Conservation (phyloP, 2,113 vertebrate genomes). For the Phylloscopus whistleri region DNA sequence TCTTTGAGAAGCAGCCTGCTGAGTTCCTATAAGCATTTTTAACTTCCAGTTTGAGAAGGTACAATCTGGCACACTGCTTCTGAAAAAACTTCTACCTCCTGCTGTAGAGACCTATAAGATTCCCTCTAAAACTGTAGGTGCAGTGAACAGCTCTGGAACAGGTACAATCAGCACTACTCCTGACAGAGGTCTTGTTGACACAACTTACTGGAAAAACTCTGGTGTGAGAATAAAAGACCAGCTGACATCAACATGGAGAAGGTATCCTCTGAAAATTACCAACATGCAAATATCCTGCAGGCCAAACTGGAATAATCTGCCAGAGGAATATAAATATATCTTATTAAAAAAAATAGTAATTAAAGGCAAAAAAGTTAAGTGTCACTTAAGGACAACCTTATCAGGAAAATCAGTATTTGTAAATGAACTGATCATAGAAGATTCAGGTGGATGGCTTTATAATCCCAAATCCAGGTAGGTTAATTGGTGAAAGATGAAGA, state of each 20-base stretch:
- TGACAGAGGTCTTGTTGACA: neutral
- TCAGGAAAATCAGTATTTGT: neutral
- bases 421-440: neutral
- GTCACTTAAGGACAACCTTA: neutral
- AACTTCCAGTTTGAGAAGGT: neutral
- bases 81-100: neutral
- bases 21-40: neutral
- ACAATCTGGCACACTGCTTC: neutral
- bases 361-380: neutral
- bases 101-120: neutral
- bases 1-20: neutral
- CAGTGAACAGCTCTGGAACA: neutral
- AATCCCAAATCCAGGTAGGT: neutral
- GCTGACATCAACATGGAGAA: neutral
- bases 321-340: neutral
- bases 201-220: neutral
- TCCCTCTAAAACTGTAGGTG: neutral
- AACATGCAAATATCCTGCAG: neutral
- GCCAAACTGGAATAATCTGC: neutral
- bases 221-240: neutral
- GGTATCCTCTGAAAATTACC: neutral
- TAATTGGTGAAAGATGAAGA: neutral
- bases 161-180: neutral
- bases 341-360: neutral
- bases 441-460: neutral